A percentile compares a stretch with the other conserved stretches of the same genome.
Conservation (phyloP, 2,113 vertebrate species). For the Nettapus auritus region DNA sequence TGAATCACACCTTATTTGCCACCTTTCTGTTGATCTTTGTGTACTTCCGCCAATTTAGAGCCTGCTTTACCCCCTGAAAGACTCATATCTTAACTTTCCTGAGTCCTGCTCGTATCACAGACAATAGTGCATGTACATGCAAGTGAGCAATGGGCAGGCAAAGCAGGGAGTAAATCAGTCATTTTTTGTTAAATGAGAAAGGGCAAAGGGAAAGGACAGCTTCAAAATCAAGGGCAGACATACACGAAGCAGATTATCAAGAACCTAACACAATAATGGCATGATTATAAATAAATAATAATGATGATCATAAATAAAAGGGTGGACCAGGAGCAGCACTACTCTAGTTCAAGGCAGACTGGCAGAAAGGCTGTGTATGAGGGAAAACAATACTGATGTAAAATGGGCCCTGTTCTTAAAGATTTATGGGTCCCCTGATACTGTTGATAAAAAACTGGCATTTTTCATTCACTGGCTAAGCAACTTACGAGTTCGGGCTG, state of each 20-base stretch:
- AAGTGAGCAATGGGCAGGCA: neutral
- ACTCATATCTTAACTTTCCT: neutral
- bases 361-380: neutral
- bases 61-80: neutral
- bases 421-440: neutral
- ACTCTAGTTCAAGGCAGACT: neutral
- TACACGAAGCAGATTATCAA: neutral
- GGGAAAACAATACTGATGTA: neutral
- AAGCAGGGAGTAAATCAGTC: neutral
- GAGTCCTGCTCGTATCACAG: neutral
- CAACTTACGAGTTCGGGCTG: neutral
- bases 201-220: neutral
- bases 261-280: neutral
- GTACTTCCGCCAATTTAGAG: neutral
- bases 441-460: neutral
- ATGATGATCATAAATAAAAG: neutral
- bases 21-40: neutral
- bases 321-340: neutral
- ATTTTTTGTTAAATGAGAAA: neutral
- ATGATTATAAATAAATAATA: neutral
- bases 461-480: neutral
- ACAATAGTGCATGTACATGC: fast-evolving
- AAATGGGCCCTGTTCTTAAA: neutral
- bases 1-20: neutral
- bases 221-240: neutral